Base-by-base conservation (phyloP, 2,113 vertebrate species). In the Sorex araneus region DNA sequence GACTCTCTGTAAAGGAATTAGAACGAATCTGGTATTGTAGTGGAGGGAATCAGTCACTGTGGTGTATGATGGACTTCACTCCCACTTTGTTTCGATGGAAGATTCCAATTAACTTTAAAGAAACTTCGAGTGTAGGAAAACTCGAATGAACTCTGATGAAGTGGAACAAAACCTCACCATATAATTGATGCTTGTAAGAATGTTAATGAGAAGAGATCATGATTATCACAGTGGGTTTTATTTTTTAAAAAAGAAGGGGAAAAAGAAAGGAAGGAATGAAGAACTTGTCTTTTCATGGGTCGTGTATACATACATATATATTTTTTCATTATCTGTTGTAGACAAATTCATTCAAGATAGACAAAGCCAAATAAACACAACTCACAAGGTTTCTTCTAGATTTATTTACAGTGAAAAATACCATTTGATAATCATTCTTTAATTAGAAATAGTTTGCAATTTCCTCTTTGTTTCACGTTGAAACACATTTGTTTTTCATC, bases 401-500 rank as follows among this genome's bases (percentile, higher is more conserved):
- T 96, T 94, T 94, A 92, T 91, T 96, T 94, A 89, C 87, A 91
- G 7, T 91, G 84, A 94, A 85, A 93, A 91, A 67, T n/a, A 80
- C 71, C 92, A 94, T 80, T 95, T 94, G 94, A 95, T 95, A 96
- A 94, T 70, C 66, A 70, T 86, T 95, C 94, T 94, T 91, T 95
- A 96, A 94, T 95, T 96, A 95, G 70, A 70, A 23, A 80, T 71
- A 40, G 77, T 93, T 94, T 78, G 77, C 82, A 91, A 89, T 77
- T 91, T 84, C 40, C 70, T 71, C 75, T 94, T 96, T 91, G 69
- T 94, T 95, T 94, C 91, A 74, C 74, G 80, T 91, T 92, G 45
- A 86, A 94, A 84, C 86, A 95, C 95, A 87, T 96, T 97, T 95
- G 94, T 96, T 96, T 97, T 95, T 86, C 92, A 96, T 96, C 96